These are phyloP conservation scores for Pinctada fucata DNA, from an alignment of 2,888 invertebrate genomes.

Conservation along the genomic window DNA sequence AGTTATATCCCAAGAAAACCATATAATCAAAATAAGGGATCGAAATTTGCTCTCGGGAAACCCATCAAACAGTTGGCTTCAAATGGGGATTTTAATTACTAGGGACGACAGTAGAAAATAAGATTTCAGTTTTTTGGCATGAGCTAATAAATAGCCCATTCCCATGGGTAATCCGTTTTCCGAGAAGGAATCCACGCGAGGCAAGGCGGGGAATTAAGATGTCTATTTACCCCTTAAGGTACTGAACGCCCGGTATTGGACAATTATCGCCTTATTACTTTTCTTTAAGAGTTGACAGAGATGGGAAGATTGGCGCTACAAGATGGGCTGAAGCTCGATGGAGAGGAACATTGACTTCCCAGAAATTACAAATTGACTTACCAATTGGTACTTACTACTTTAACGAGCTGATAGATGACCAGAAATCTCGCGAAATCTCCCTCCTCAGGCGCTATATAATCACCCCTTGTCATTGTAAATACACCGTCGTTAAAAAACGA, in stretches of 20 bases:
- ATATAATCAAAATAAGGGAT: background rate
- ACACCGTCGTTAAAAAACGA: no score
- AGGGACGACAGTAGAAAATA: constrained; percentile 24
- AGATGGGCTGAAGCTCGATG: no score
- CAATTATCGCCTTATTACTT: constrained; percentile 1
- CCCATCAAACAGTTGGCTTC: background rate
- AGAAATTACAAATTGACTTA: no score
- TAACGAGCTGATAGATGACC: no score
- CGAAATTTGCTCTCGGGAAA: background rate
- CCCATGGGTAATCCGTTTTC: constrained; percentile 21
- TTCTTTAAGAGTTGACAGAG: background rate
- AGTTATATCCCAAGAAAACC: no score
- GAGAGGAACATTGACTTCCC: no score
- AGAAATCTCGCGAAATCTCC: no score
- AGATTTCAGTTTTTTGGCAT: constrained; percentile 21
- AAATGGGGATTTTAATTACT: constrained; percentile 13
- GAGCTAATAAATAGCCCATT: constrained; percentile 29
- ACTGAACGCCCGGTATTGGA: background rate
- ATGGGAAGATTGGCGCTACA: no score
- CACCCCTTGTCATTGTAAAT: no score
- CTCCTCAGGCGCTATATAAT: no score
- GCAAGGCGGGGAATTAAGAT: background rate
- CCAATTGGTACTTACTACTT: no score
- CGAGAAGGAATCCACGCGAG: background rate
- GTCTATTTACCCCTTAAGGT: background rate